A percentile compares a stretch with the other conserved stretches of the same genome.
phyloP scores from a whole-genome alignment of 2,888 invertebrate species.

The Miltochrista miniata region DNA sequence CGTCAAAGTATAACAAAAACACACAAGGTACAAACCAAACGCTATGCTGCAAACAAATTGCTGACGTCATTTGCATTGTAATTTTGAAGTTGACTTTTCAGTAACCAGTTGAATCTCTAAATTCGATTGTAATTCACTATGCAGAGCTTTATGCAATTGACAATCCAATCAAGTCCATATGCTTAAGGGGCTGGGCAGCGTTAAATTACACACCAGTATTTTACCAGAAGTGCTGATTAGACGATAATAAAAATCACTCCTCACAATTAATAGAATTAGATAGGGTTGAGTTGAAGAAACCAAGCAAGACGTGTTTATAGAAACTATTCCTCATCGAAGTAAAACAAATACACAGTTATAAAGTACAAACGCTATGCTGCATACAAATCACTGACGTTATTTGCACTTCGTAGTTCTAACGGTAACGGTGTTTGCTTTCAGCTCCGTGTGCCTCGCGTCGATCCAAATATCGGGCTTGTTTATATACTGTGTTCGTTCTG shows the following conservation, averaged over 20 bases:
- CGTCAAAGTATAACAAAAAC: background rate
- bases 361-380: constrained; percentile 4
- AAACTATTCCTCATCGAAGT: background rate
- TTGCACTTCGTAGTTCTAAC: constrained; percentile 11
- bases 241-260: too few species aligned
- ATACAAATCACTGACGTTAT: constrained; percentile 12
- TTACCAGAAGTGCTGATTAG: too few species aligned
- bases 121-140: too few species aligned
- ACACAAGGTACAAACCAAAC: background rate
- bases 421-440: constrained; percentile 10
- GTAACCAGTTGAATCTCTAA: too few species aligned
- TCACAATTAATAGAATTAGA: too few species aligned
- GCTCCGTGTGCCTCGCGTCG: constrained; percentile 3
- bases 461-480: constrained; percentile 12
- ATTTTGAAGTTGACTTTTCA: constrained; percentile 7
- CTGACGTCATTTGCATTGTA: constrained; percentile 10
- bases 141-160: too few species aligned
- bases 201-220: too few species aligned
- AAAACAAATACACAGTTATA: background rate
- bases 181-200: too few species aligned
- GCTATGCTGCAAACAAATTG: constrained; percentile 8
- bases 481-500: background rate
- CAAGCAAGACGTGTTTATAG: too few species aligned
- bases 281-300: too few species aligned
- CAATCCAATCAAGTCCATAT: too few species aligned